Evolutionary conservation across 1,140 invertebrate species (phyloP).

Genomic region (Bombus superbus): DNA sequence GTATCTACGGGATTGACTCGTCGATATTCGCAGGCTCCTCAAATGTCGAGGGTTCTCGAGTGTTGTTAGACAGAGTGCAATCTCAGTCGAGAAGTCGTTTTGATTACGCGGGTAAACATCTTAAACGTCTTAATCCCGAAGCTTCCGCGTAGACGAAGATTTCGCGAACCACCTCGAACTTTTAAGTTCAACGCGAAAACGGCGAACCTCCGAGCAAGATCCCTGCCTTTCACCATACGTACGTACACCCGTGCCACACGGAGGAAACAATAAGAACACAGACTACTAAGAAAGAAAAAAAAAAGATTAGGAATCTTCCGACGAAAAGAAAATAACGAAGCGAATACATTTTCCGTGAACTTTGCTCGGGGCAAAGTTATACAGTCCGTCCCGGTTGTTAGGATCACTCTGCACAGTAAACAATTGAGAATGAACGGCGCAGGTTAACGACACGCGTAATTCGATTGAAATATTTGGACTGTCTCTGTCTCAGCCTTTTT

Average conservation of each 20-base stretch:
- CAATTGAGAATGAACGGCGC: background rate
- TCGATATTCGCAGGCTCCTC: conserved; percentile 35
- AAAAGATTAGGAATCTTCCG: too few relatives aligned
- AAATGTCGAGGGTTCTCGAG: conserved; percentile 47
- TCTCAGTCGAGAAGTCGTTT: conserved; percentile 55
- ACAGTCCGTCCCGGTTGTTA: background rate
- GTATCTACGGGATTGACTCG: background rate
- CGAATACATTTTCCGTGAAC: background rate
- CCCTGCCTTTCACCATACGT: background rate
- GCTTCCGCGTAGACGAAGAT: conserved; percentile 23
- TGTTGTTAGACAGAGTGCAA: conserved; percentile 44
- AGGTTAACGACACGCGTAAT: background rate
- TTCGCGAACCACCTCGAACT: background rate
- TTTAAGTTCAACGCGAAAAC: background rate
- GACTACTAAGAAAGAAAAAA: too few relatives aligned
- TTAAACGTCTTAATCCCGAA: conserved; percentile 51
- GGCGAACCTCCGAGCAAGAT: background rate
- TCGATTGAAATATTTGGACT: background rate
- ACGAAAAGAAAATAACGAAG: background rate
- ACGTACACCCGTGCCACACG: too few relatives aligned
- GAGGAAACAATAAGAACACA: too few relatives aligned
- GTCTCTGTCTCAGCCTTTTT: background rate
- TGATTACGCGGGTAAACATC: conserved; percentile 60
- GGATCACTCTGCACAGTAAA: background rate
- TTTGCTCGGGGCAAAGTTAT: background rate